Evolutionary conservation across 2,113 vertebrate species (phyloP), one percentile per base, ranked within the genome.

Genomic region (Alces alces): DNA sequence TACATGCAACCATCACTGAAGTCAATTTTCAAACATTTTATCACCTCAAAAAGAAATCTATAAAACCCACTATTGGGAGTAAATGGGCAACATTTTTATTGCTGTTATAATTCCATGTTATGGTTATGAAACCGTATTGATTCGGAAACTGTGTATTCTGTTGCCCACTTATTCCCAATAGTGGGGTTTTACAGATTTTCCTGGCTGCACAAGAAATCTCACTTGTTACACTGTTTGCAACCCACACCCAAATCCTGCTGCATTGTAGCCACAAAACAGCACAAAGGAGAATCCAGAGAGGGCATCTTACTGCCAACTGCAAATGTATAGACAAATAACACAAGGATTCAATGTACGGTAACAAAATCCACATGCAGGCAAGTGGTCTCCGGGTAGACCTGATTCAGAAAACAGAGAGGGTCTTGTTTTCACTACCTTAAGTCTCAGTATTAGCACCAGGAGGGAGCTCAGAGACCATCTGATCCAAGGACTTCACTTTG

Each of bases 311-410:
- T 50, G 13, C 61, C 76, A 39, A 27, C 36, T 9, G 17, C 13
- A 27, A 47, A 43, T 3, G 0, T 50, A 28, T 1, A 36, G 36
- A 66, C 50, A 70, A n/a, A 47, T 19, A 27, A 39, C 10, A 11
- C 2, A 2, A 15, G 6, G 80, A 36, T 27, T n/a, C 11, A 17
- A 28, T 4, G 6, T 47, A 15, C 1, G 1, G 33, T 50, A 13
- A 57, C 17, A 12, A 66, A 66, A 76, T 30, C 33, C 13, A n/a
- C 36, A 45, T 12, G 25, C 54, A 27, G 83, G 7, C 82, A 30
- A 52, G 27, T 1, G 1, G 58, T 43, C 78, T 78, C 30, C 4
- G 0, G 30, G 15, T 36, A 93, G 43, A 45, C 57, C 30, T 36
- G 7, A n/a, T 0, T 57, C 25, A 28, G 9, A 23, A 70, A 70